phyloP scores from a whole-genome alignment of 2,797 vertebrate genomes.

The Macroramphosus scolopax region DNA sequence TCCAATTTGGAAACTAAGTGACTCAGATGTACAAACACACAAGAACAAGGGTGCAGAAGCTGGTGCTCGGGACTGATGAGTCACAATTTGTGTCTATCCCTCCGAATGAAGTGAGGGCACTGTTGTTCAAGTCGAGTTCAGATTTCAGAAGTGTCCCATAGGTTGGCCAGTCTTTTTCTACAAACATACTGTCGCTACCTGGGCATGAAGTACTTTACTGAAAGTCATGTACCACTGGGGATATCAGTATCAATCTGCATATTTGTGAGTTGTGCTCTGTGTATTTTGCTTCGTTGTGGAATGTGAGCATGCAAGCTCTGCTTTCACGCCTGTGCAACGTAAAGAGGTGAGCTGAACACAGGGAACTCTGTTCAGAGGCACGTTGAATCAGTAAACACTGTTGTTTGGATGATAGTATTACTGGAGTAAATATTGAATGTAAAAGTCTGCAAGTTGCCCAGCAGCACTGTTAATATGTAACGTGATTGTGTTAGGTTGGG shows the following conservation, averaged over 20 bases:
- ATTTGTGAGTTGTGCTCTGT: conserved; percentile 46
- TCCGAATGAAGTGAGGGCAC: conserved; percentile 58
- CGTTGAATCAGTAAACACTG: no score
- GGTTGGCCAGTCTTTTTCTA: conserved; percentile 22
- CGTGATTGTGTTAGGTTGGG: conserved; percentile 11
- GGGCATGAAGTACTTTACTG: conserved; percentile 33
- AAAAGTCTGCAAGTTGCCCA: no score
- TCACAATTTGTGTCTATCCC: conserved; percentile 52
- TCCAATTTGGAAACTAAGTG: no score
- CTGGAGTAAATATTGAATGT: no score
- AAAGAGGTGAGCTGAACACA: no score
- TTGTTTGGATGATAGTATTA: no score
- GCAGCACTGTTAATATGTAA: conserved; percentile 10
- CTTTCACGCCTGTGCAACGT: conserved; percentile 40
- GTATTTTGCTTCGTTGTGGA: conserved; percentile 44
- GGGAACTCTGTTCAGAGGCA: no score
- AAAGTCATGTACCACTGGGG: conserved; percentile 43
- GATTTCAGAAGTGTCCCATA: conserved; percentile 66
- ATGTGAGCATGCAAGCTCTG: conserved; percentile 44
- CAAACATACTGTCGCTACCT: conserved; percentile 33
- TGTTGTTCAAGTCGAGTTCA: conserved; percentile 63
- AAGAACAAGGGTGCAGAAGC: neutral
- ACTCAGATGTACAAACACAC: no score
- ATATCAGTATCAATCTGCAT: conserved; percentile 64
- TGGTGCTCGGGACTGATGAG: neutral